phyloP scores from a whole-genome alignment of 1,140 invertebrate species.

The Ceratina calcarata region DNA sequence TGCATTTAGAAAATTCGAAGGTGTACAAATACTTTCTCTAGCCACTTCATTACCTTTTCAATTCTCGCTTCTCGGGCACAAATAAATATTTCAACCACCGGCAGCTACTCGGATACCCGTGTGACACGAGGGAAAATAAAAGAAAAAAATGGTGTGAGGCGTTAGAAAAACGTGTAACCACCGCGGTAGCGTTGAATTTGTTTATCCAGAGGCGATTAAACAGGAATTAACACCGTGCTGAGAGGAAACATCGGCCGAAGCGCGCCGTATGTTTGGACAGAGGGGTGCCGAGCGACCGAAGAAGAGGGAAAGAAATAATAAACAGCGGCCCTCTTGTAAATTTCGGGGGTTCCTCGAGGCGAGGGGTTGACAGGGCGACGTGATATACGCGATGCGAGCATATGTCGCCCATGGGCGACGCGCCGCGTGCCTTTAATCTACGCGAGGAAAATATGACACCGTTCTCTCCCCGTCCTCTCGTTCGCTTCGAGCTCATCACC shows the following conservation, averaged over 20 bases:
- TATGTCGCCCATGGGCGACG: slow-evolving; percentile 56
- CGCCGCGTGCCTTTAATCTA: slow-evolving; percentile 45
- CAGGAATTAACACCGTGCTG: slow-evolving; percentile 20
- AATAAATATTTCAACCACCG: background rate
- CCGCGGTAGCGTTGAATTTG: background rate
- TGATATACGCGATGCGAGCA: slow-evolving; percentile 66
- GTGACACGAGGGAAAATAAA: background rate
- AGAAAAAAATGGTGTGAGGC: background rate
- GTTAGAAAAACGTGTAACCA: background rate
- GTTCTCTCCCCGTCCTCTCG: background rate
- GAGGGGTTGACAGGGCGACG: slow-evolving; percentile 64
- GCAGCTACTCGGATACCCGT: too few species aligned
- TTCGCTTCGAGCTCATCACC: background rate
- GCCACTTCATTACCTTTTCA: too few species aligned
- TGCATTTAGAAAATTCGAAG: too few species aligned
- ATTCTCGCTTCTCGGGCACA: too few species aligned
- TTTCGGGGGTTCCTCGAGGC: slow-evolving; percentile 61
- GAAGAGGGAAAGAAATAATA: slow-evolving; percentile 61
- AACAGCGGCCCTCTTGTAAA: slow-evolving; percentile 64
- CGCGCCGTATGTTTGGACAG: slow-evolving; percentile 56
- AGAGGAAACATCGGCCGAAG: slow-evolving; percentile 3
- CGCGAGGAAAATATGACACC: slow-evolving; percentile 37
- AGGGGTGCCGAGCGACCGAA: slow-evolving; percentile 21
- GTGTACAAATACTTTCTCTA: too few species aligned
- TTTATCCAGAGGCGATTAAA: slow-evolving; percentile 52